phyloP scores from a whole-genome alignment of 2,888 invertebrate genomes.

The Troides aeacus region DNA sequence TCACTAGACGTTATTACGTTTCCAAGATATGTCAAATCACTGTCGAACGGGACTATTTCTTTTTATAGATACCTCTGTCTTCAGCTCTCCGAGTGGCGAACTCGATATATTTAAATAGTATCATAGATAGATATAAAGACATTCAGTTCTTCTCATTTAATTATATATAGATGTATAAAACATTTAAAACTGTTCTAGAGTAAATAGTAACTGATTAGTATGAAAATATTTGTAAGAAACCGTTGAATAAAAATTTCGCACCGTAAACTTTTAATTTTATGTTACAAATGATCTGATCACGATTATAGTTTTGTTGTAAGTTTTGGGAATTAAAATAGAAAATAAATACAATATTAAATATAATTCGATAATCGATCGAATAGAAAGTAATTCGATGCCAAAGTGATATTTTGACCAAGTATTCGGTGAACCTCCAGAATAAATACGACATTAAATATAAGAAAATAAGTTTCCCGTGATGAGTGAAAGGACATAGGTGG shows the following conservation, averaged over 20 bases:
- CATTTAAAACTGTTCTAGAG: no score
- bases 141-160: constrained; percentile 7
- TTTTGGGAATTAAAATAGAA: not conserved
- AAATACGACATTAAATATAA: constrained; percentile 7
- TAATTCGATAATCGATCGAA: no score
- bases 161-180: no score
- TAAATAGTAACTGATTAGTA: no score
- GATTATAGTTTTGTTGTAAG: not conserved
- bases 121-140: constrained; percentile 31
- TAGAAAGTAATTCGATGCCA: not conserved
- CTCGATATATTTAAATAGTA: constrained; percentile 34
- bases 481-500: constrained; percentile 63
- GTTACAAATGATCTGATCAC: no score
- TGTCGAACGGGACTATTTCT: constrained; percentile 42
- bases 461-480: constrained; percentile 36
- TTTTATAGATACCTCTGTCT: constrained; percentile 36
- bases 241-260: no score
- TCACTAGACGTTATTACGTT: constrained; percentile 41
- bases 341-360: not conserved
- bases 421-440: constrained; percentile 32
- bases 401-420: constrained; percentile 7
- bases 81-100: constrained; percentile 34
- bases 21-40: constrained; percentile 42
- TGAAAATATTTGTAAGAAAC: no score
- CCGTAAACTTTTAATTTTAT: no score